Percentiles rank a stretch among this genome's conserved stretches.
Conservation (phyloP, 2,888 invertebrate species). For the Mythimna pallens region DNA sequence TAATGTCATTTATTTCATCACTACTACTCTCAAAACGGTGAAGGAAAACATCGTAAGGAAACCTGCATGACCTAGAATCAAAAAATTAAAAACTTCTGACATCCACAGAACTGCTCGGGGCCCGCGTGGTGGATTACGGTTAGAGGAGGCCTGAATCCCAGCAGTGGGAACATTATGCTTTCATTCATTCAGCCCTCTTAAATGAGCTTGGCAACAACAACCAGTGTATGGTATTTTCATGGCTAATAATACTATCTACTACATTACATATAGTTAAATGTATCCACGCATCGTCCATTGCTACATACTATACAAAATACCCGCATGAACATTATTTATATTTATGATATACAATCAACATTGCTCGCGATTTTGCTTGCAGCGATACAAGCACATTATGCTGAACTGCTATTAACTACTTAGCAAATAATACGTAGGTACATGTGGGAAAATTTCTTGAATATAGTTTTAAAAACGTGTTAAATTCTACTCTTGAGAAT, state of each 20-base stretch:
- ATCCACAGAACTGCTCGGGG: too few species aligned
- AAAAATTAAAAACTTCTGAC: too few species aligned
- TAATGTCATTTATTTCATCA: too few species aligned
- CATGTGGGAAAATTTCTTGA: slow-evolving; percentile 17
- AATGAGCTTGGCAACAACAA: neutral
- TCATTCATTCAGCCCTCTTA: too few species aligned
- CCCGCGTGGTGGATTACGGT: too few species aligned
- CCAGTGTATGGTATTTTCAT: too few species aligned
- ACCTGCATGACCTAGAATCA: too few species aligned
- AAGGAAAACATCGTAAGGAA: too few species aligned
- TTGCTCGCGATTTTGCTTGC: slow-evolving; percentile 35
- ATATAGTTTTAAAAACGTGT: slow-evolving; percentile 29
- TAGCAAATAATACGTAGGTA: neutral
- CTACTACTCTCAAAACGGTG: too few species aligned
- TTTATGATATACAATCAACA: slow-evolving; percentile 49
- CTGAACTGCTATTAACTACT: slow-evolving; percentile 19
- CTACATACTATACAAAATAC: slow-evolving; percentile 22
- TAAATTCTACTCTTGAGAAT: slow-evolving; percentile 4
- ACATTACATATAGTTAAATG: neutral
- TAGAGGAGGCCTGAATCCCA: too few species aligned
- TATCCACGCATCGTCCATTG: neutral
- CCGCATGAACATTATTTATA: slow-evolving; percentile 49
- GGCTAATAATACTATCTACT: neutral
- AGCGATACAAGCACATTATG: slow-evolving; percentile 36
- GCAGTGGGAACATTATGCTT: too few species aligned